Evolutionary conservation across 1,140 invertebrate species (phyloP), one percentile per base, ranked within the genome.

Genomic region (Elymnias hypermnestra): DNA sequence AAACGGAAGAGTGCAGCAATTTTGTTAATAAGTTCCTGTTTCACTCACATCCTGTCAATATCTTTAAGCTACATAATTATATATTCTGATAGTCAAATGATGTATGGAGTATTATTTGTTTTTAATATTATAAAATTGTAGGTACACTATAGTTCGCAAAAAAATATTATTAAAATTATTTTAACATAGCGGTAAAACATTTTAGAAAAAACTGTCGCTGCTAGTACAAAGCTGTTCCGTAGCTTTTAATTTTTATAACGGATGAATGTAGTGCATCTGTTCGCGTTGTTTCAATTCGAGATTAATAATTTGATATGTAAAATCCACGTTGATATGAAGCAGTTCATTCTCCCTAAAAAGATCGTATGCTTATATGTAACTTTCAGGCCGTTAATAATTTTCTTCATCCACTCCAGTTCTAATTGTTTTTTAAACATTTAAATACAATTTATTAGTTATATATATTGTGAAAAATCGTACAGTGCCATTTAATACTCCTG

Each of bases 1-100:
- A 54, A 65, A 55, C 74, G 70, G 72, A 79, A 76, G 68, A 69
- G 59, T 63, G 72, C 62, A 64, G 71, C 66, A 66, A 78, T 77
- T 78, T 76, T 77, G 78, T 75, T 72, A 75, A 78, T 76, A 79
- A 69, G 72, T 75, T 78, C 72, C 79, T 68, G 74, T 79, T 74
- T 74, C 58, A 67, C 55, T 68, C 55, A 67, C 68, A 68, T 77
- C 72, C 72, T 74, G 69, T 60, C 58, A 69, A 66, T 72, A 66
- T 53, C 45, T 66, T 59, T 57, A 44, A 47, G 39, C 57, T 47
- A 44, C 36, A 39, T 56, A 15, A 12, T 23, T 22, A 18, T 36
- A 15, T 14, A 36, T 36, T 28, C 8, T 5, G 1, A 9, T 7
- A 28, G 25, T 9, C 25, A 0, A 12, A 28, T 1, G 25, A 1